Evolutionary conservation across 2,888 invertebrate species (phyloP), one percentile per base, ranked within the genome.

Genomic region (Nemoura dubitans): DNA sequence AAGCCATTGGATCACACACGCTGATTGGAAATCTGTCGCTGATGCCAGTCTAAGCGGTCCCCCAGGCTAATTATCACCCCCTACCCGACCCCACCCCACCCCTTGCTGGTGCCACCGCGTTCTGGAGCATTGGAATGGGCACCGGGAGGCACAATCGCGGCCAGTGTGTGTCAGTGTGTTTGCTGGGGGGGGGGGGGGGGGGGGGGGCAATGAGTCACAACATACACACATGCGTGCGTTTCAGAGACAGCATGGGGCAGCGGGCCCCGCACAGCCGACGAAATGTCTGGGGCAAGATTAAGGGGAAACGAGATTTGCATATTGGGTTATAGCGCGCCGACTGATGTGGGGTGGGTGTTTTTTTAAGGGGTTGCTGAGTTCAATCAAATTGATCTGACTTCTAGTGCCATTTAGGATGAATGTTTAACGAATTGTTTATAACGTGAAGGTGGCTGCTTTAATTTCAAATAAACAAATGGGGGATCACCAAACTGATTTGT

Each of bases 131-230:
- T 36, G 28, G 78, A 26, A 27, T 27, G 84, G 26, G 76, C 28
- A 87, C 87, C 87, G 87, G 88, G 88, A 87, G 86, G 88, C 78
- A 86, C 87, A 88, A 88, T 87, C 86, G 88, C 83, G 76, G 85
- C 86, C 85, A 86, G 78, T 86, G 86, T 87, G 87, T 87, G 88
- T 88, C 81, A 29, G 29, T 28, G 76, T 76, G 81, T 81, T 81
- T 81, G 86, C 87, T 76, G 77, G 87, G 85, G 85, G 85, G 28
- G 86, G 86, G 85, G 81, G 77, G 87, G 85, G 85, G 85, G 28
- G 86, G 86, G 85, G 85, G 87, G 82, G 76, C 86, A 86, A 88
- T 88, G 88, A 88, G 85, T 88, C 88, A 87, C 88, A 86, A 86
- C 86, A 86, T 86, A 86, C 85, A 86, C 87, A 87, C 87, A 86